These are phyloP conservation scores for Cheumatopsyche charites DNA, from an alignment of 1,140 invertebrate genomes.

Conservation along the genomic window DNA sequence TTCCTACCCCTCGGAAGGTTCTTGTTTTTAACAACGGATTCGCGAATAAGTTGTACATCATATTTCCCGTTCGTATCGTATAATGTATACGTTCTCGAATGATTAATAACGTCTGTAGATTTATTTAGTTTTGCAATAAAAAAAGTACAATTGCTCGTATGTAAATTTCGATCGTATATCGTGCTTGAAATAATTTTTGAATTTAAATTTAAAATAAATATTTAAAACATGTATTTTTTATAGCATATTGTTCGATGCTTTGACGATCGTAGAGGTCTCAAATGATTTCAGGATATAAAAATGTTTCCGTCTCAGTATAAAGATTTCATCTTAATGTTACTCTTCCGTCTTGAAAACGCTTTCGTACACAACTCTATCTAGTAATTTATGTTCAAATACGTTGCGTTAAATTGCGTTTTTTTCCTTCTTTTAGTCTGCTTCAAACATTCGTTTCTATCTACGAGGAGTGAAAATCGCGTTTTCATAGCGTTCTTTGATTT, in stretches of 20 bases:
- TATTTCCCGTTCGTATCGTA: constrained; percentile 14
- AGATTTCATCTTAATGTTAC: constrained; percentile 47
- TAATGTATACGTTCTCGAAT: constrained; percentile 7
- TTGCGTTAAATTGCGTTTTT: constrained; percentile 23
- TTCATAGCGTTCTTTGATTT: constrained; percentile 11
- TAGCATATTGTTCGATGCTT: background rate
- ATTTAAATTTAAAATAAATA: too few relatives aligned
- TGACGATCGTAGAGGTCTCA: background rate
- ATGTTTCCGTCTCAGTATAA: constrained; percentile 46
- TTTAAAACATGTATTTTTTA: too few relatives aligned
- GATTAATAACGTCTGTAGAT: background rate
- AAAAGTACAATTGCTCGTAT: too few relatives aligned
- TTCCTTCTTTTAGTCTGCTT: too few relatives aligned
- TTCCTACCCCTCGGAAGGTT: background rate
- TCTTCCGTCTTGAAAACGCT: constrained; percentile 37
- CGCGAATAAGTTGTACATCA: constrained; percentile 34
- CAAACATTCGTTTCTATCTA: constrained; percentile 3
- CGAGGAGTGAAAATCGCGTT: constrained; percentile 14
- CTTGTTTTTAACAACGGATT: constrained; percentile 28
- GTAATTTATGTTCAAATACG: constrained; percentile 33
- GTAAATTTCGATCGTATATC: background rate
- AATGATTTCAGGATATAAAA: constrained; percentile 39
- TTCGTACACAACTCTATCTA: constrained; percentile 30
- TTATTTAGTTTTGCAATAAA: background rate
- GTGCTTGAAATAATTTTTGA: too few relatives aligned